These are phyloP conservation scores for Orthosia gothica DNA, from an alignment of 2,888 invertebrate genomes.

Conservation along the genomic window DNA sequence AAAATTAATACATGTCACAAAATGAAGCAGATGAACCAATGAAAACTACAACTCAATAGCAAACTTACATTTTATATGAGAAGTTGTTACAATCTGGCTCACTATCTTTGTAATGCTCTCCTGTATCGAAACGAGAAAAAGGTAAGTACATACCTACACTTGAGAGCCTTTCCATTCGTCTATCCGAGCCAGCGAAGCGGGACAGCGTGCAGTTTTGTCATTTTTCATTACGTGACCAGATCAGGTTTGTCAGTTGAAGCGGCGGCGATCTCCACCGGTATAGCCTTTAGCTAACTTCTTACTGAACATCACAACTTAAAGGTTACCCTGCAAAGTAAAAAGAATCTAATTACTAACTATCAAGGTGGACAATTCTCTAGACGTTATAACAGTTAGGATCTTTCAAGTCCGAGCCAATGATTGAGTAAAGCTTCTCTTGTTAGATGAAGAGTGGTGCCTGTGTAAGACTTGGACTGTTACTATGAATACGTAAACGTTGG, in stretches of 20 bases:
- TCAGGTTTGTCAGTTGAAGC: slow-evolving; percentile 90
- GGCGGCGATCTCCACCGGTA: slow-evolving; percentile 78
- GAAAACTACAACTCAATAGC: not conserved
- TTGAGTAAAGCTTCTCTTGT: slow-evolving; percentile 82
- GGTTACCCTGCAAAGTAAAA: slow-evolving; percentile 42
- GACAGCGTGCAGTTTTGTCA: slow-evolving; percentile 88
- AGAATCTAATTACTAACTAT: slow-evolving; percentile 10
- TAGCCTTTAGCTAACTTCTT: slow-evolving; percentile 75
- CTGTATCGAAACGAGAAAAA: slow-evolving; percentile 19
- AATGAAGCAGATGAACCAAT: not conserved
- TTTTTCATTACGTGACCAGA: slow-evolving; percentile 94
- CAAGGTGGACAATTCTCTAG: slow-evolving; percentile 46
- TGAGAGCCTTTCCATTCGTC: slow-evolving; percentile 69
- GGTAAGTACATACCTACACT: slow-evolving; percentile 35
- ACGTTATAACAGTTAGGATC: slow-evolving; percentile 29
- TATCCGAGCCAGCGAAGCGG: slow-evolving; percentile 70
- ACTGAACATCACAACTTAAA: slow-evolving; percentile 29
- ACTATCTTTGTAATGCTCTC: slow-evolving; percentile 1
- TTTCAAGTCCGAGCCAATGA: slow-evolving; percentile 53
- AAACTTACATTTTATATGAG: not conserved
- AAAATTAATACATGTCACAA: not conserved
- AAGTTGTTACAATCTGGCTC: not conserved
- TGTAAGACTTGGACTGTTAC: slow-evolving; percentile 83
- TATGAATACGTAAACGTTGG: slow-evolving; percentile 85
- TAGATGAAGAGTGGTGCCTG: slow-evolving; percentile 84